These are phyloP conservation scores for Holcopasites calliopsidis DNA, from an alignment of 1,140 invertebrate species.

Conservation along the genomic window DNA sequence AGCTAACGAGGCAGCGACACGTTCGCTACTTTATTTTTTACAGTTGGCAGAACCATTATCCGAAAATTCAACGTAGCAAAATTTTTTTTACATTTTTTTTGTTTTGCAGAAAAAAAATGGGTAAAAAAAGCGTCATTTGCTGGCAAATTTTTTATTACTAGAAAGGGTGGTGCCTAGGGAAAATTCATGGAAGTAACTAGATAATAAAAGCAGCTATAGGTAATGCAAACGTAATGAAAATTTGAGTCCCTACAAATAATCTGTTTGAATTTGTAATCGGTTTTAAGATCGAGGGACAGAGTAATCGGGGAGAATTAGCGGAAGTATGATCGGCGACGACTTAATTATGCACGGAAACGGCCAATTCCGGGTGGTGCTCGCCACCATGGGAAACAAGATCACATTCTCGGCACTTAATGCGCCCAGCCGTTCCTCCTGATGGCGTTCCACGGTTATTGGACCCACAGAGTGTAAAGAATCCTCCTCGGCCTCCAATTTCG, in stretches of 20 bases:
- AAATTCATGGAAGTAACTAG: too few relatives aligned
- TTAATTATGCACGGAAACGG: background rate
- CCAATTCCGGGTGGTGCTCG: background rate
- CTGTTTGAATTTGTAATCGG: too few relatives aligned
- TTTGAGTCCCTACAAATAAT: too few relatives aligned
- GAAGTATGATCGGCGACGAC: background rate
- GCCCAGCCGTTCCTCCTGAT: background rate
- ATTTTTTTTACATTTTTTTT: too few relatives aligned
- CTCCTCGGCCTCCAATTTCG: background rate
- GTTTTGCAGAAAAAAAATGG: too few relatives aligned
- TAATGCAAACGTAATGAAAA: too few relatives aligned
- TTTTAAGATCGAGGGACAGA: background rate
- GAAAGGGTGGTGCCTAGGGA: too few relatives aligned
- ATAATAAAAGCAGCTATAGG: too few relatives aligned
- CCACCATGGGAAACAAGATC: background rate
- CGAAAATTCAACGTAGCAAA: too few relatives aligned
- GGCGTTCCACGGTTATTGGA: background rate
- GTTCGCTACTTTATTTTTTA: background rate
- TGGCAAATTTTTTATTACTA: too few relatives aligned
- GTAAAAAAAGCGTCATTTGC: too few relatives aligned
- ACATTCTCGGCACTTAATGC: background rate
- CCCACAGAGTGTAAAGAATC: background rate
- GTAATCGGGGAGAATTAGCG: background rate
- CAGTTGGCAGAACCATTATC: too few relatives aligned
- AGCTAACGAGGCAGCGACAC: background rate